Evolutionary conservation across 2,888 invertebrate genomes (phyloP).

Genomic region (Ormyrus thymus): DNA sequence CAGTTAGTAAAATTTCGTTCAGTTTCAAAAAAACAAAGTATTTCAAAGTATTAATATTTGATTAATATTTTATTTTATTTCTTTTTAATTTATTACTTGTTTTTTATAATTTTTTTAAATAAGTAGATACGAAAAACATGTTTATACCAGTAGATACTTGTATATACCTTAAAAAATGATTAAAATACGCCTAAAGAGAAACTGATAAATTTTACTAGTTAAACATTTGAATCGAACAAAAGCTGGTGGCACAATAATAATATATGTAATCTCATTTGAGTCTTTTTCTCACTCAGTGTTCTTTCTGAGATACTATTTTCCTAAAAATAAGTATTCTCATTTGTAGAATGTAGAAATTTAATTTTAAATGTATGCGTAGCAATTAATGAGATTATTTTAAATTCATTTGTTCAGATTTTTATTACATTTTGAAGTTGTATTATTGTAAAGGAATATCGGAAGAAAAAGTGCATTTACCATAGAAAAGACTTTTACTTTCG

Average conservation of each 20-base stretch:
- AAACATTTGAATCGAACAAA: no score
- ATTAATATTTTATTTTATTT: neutral
- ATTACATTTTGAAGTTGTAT: slow-evolving; percentile 32
- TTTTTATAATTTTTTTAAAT: neutral
- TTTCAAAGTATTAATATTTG: neutral
- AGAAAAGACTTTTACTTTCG: slow-evolving; percentile 18
- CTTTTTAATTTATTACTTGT: neutral
- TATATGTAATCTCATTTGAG: no score
- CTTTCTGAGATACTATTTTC: neutral
- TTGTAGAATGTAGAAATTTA: neutral
- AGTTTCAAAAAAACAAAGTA: neutral
- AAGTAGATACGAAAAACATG: neutral
- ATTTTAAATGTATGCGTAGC: neutral
- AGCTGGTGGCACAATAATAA: no score
- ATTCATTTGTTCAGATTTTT: neutral
- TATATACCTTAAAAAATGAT: neutral
- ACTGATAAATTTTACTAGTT: neutral
- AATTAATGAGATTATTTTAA: neutral
- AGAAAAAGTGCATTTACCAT: slow-evolving; percentile 37
- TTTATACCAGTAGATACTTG: neutral
- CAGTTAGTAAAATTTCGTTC: neutral
- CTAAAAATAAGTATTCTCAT: neutral
- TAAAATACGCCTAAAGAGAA: neutral
- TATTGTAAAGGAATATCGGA: no score
- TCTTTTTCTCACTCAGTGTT: neutral